Evolutionary conservation across 2,888 invertebrate species (phyloP), one percentile per base, ranked within the genome.

Genomic region (Mycalesis mineus): DNA sequence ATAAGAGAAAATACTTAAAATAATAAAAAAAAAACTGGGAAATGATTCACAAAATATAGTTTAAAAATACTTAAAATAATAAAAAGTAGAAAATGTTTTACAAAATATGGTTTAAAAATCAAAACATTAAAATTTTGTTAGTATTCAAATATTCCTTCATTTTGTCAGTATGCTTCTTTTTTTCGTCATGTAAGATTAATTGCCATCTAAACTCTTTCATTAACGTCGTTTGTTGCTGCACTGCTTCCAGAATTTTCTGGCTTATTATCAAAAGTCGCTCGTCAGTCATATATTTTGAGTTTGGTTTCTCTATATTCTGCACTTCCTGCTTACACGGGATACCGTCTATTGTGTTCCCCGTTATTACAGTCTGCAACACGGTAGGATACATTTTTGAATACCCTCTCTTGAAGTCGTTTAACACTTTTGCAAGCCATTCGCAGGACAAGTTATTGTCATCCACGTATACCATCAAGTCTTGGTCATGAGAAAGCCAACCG

Each of bases 371-470:
- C 8, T 65, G 60, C 0, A 74, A 37, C 1, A 77, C 80, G 0
- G 69, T 57, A 0, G 85, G 88, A 17, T 66, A 72, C 76, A 88
- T 83, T 60, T 69, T 84, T 0, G 86, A 79, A 59, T 75, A 85
- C 0, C 85, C 86, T 63, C 79, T 84, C 8, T 84, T 75, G 49
- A 66, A 82, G 62, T 87, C 80, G 2, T 58, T 75, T 37, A 89
- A 59, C 0, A 80, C 84, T 7, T 63, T 67, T 0, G 72, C 73
- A 33, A 89, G 63, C 88, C 88, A 88, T 1, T 80, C 75, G 52
- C 88, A 89, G 7, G 77, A 73, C 3, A 85, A 73, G 14, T 72
- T 73, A 52, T 87, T 89, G 1, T 78, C 82, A 44, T 89, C 88
- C 2, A 89, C 54, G 62, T 74, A 78, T 2, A 88, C 75, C 8